Conservation (phyloP, 2,888 invertebrate genomes). For the Gari tellinella region DNA sequence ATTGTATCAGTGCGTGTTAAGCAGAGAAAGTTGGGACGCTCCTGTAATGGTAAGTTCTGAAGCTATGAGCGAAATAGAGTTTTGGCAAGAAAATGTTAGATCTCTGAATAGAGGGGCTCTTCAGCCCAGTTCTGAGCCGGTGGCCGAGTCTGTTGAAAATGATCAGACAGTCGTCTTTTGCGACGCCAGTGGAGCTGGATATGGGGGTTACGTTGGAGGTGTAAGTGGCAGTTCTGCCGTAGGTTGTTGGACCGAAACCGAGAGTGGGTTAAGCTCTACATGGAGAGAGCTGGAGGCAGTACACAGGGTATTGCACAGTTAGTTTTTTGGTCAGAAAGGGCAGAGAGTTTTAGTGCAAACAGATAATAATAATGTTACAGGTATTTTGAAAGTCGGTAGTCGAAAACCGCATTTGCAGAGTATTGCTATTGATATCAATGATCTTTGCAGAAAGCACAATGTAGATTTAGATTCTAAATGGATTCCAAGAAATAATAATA, state of each 20-base stretch:
- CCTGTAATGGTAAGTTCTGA: neutral
- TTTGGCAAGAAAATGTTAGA: slow-evolving; percentile 12
- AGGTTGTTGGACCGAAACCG: neutral
- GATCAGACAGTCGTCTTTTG: slow-evolving; percentile 16
- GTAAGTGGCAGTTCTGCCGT: slow-evolving; percentile 2
- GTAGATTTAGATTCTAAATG: slow-evolving; percentile 8
- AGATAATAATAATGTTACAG: slow-evolving; percentile 7
- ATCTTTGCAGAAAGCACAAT: slow-evolving; percentile 1
- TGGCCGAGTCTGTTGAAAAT: neutral
- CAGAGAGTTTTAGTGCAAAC: slow-evolving; percentile 13
- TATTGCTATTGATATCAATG: slow-evolving; percentile 1
- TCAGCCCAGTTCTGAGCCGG: no score
- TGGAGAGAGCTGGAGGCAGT: slow-evolving; percentile 14
- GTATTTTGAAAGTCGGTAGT: slow-evolving; percentile 9
- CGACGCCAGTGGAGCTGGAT: slow-evolving; percentile 30
- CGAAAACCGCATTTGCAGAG: slow-evolving; percentile 6
- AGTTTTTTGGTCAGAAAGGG: neutral
- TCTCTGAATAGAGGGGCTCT: slow-evolving; percentile 2
- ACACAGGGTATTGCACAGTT: neutral
- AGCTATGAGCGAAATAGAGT: neutral
- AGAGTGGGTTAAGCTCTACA: neutral
- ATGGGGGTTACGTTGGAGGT: slow-evolving; percentile 8
- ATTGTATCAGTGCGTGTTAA: slow-evolving; percentile 1
- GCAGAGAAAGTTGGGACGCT: neutral
- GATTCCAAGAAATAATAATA: slow-evolving; percentile 34